Evolutionary conservation across 2,113 vertebrate genomes (phyloP).

Genomic region (Lampris megalopsis): DNA sequence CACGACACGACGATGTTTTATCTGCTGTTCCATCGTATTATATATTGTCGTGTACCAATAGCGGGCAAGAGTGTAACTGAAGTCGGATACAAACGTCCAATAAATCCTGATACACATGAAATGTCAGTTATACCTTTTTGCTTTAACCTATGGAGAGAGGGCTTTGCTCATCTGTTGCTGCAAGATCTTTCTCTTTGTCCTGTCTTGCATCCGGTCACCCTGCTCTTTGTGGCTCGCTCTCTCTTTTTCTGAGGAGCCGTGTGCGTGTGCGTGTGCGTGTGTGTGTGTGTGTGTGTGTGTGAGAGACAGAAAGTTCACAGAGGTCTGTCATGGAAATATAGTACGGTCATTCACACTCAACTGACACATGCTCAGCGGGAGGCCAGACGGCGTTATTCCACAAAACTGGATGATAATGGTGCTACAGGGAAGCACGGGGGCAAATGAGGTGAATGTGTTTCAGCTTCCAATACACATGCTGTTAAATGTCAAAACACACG

Average conservation of each 20-base stretch:
- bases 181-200: slow-evolving; percentile 4
- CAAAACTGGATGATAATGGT: slow-evolving; percentile 54
- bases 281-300: neutral
- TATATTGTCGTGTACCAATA: too few relatives aligned
- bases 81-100: too few relatives aligned
- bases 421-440: slow-evolving; percentile 12
- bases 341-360: slow-evolving; percentile 7
- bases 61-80: too few relatives aligned
- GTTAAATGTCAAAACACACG: slow-evolving; percentile 16
- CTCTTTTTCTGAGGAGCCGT: slow-evolving; percentile 28
- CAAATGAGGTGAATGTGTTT: slow-evolving; percentile 48
- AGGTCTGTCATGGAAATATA: slow-evolving; percentile 4
- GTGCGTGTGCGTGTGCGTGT: neutral
- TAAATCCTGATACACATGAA: too few relatives aligned
- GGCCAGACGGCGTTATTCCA: slow-evolving; percentile 26
- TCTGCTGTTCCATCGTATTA: too few relatives aligned
- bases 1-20: too few relatives aligned
- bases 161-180: too few relatives aligned
- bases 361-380: slow-evolving; percentile 5
- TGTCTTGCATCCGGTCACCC: too few relatives aligned
- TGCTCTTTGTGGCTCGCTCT: too few relatives aligned
- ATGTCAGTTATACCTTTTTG: too few relatives aligned
- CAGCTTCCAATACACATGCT: slow-evolving; percentile 14
- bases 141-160: too few relatives aligned
- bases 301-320: too few relatives aligned